Base-by-base conservation (phyloP, 2,888 invertebrate genomes). In the Vesta saturnalis region DNA sequence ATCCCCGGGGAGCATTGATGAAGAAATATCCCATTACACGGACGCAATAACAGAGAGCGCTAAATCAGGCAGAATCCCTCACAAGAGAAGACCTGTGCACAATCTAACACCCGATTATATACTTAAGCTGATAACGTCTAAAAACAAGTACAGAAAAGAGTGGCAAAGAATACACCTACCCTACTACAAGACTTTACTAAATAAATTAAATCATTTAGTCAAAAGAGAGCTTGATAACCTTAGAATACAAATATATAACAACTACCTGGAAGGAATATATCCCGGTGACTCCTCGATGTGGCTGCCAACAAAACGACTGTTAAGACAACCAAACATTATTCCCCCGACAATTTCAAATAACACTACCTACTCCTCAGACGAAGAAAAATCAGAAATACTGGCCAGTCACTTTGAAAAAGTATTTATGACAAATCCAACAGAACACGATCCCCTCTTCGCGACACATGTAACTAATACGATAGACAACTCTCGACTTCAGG, bases 321-420 rank as follows among this genome's bases (percentile, higher is more conserved):
- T 30, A 18, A n/a, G 57, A 5, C 58, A 58, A 58, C 58, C 58
- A 30, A 56, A 56, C 30, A 22, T 56, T 4, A 56, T 56, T 22
- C 30, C 22, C 30, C 30, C 56, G 15, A 12, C 30, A 14, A 10
- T 14, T 21, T n/a, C 10, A 3, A 54, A 54, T 21, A 54, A 54
- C 54, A 18, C 19, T n/a, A 21, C 54, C 6, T 54, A 54, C 21
- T 18, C 12, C 14, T 21, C 21, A 8, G 56, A 56, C 8, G 15
- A 56, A 56, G 56, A 21, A 56, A 56, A 49, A 49, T 12, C 49
- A 15, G 49, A 49, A 10, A 15, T 49, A 18, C 16, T 49, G 16
- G 3, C 10, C 4, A 18, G 10, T 15, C 19, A 18, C 16, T 16
- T 49, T 16, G 5, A 49, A 16, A 12, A 49, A 16, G 18, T 16